These are phyloP conservation scores for Parazoanthus darwini DNA, from an alignment of 92 coral and sea anemone genomes.

Conservation along the genomic window DNA sequence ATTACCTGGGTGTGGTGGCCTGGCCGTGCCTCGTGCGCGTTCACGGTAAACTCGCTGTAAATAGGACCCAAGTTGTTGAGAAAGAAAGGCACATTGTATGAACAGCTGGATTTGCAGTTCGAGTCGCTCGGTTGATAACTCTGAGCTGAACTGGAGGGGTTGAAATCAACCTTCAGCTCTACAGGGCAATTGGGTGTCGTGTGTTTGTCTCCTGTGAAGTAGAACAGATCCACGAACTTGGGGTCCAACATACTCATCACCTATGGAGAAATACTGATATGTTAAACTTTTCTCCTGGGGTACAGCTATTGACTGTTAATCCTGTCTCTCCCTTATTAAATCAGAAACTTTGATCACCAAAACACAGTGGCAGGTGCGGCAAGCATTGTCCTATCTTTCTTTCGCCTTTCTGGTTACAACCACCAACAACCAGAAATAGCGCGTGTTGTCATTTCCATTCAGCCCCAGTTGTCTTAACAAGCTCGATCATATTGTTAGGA, in stretches of 20 bases:
- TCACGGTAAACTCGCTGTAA: constrained; percentile 77
- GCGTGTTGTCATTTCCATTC: too few species aligned
- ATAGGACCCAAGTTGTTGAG: constrained; percentile 87
- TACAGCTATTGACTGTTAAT: too few species aligned
- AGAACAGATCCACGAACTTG: constrained; percentile 76
- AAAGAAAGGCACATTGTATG: constrained; percentile 78
- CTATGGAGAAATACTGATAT: constrained; percentile 36
- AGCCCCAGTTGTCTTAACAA: too few species aligned
- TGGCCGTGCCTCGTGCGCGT: constrained; percentile 98
- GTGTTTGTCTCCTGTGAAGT: constrained; percentile 79
- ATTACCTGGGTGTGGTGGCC: constrained; percentile 96
- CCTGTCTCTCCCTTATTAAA: background rate
- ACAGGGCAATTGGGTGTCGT: constrained; percentile 95
- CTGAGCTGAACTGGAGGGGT: constrained; percentile 82
- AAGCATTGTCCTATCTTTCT: too few species aligned
- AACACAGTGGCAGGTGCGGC: background rate
- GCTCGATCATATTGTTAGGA: too few species aligned
- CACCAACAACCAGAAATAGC: too few species aligned
- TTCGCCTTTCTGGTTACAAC: too few species aligned
- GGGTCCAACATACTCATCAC: constrained; percentile 87
- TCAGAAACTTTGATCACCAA: background rate
- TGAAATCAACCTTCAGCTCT: constrained; percentile 66
- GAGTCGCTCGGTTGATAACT: constrained; percentile 66
- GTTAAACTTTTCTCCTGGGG: background rate
- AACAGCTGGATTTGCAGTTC: constrained; percentile 52